These are phyloP conservation scores for Metellina segmentata DNA, from an alignment of 2,888 invertebrate genomes.

Conservation along the genomic window DNA sequence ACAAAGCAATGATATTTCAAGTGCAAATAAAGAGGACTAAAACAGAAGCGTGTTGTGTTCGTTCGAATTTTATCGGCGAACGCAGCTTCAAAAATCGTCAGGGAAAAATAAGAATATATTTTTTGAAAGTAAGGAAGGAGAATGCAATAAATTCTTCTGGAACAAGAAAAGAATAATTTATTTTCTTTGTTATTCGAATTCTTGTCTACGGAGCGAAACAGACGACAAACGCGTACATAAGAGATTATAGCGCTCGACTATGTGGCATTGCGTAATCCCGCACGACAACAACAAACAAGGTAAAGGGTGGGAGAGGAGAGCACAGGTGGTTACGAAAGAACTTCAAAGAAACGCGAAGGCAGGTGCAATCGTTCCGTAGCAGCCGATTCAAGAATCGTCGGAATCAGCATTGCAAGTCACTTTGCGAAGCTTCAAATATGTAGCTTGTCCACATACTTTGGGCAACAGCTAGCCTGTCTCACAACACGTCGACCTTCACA, in stretches of 20 bases:
- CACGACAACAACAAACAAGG: slow-evolving; percentile 59
- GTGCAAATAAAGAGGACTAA: neutral
- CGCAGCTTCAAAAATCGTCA: neutral
- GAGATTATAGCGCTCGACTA: slow-evolving; percentile 29
- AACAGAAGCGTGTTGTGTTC: neutral
- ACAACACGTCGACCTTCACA: slow-evolving; percentile 68
- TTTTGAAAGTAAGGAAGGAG: neutral
- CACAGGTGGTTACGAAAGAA: slow-evolving; percentile 65
- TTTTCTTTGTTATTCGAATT: neutral
- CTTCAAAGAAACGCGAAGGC: slow-evolving; percentile 52
- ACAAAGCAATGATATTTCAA: neutral
- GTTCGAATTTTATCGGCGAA: neutral
- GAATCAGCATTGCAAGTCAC: slow-evolving; percentile 52
- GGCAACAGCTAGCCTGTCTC: slow-evolving; percentile 44
- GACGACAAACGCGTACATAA: slow-evolving; percentile 20
- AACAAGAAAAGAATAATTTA: neutral
- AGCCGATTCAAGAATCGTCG: slow-evolving; percentile 17
- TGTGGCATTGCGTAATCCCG: slow-evolving; percentile 62
- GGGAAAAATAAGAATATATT: slow-evolving; percentile 15
- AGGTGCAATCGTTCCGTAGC: slow-evolving; percentile 61
- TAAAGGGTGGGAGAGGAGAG: slow-evolving; percentile 9
- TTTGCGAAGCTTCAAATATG: slow-evolving; percentile 73
- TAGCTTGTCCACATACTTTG: slow-evolving; percentile 72
- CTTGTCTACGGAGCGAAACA: slow-evolving; percentile 2
- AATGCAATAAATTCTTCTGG: slow-evolving; percentile 6